Evolutionary conservation across 2,888 invertebrate genomes (phyloP), one percentile per base, ranked within the genome.

Genomic region (Polyommatus iphigenia): DNA sequence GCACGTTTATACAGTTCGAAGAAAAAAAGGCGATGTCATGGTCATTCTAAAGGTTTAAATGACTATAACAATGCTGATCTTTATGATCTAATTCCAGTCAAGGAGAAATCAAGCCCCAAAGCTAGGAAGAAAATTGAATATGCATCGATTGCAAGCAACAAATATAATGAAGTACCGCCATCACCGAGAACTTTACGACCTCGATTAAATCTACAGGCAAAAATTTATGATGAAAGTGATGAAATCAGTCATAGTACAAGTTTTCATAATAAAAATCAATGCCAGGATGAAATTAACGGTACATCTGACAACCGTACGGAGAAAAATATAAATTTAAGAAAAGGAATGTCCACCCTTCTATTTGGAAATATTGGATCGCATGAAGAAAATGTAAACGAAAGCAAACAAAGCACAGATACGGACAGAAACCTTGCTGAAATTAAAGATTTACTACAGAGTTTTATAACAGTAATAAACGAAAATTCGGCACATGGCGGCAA

Each of bases 401-500:
- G 84, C 29, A 80, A 85, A 15, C 79, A 87, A n/a, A 89, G 88
- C 78, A 87, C 86, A 8, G 87, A 88, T 80, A 83, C 84, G 6
- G 92, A 92, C 78, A 90, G 88, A 84, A 88, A 92, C 2, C 83
- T 93, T n/a, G 85, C 83, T 79, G 93, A 93, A 89, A 93, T 93
- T 76, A 93, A 93, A 84, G 88, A 91, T 78, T 90, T 93, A 76
- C 84, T 93, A 15, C 91, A 92, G 84, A 89, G 79, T 78, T 93
- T 93, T 80, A 82, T 93, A 76, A 85, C 87, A 71, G 92, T 93
- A 85, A 90, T 93, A 79, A 93, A 92, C 80, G 92, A 89, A 82
- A 91, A 92, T 80, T 83, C 87, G 2, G 85, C 85, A 15, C 86
- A 87, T 76, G 85, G 85, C 62, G 86, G 85, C 41, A 88, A 88